Conservation (phyloP, 2,113 vertebrate genomes). For the Cyanoderma ruficeps region DNA sequence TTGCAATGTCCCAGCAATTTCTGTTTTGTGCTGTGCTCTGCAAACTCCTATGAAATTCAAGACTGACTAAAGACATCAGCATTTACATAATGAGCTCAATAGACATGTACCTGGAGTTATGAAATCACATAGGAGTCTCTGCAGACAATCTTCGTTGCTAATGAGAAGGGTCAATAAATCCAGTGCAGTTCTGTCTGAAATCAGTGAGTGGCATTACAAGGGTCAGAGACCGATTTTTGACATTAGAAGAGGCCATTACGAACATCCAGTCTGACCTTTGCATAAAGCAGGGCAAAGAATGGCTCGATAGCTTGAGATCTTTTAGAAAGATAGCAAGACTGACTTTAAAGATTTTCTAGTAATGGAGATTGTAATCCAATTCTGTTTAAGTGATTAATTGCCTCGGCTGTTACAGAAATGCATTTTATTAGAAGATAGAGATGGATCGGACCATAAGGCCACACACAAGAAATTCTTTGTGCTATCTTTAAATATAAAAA, state of each 20-base stretch:
- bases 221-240: slow-evolving; percentile 19
- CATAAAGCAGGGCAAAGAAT: slow-evolving; percentile 30
- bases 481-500: neutral
- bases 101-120: neutral
- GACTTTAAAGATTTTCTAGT: slow-evolving; percentile 53
- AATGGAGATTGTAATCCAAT: slow-evolving; percentile 55
- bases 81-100: neutral
- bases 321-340: slow-evolving; percentile 21
- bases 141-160: slow-evolving; percentile 9
- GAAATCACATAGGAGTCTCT: neutral
- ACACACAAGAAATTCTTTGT: neutral
- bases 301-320: slow-evolving; percentile 18
- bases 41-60: neutral
- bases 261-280: slow-evolving; percentile 52
- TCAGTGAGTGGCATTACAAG: slow-evolving; percentile 19
- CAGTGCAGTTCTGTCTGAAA: slow-evolving; percentile 1
- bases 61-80: neutral
- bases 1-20: neutral
- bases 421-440: slow-evolving; percentile 51
- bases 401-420: slow-evolving; percentile 36
- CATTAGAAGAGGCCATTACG: slow-evolving; percentile 15
- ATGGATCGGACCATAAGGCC: neutral
- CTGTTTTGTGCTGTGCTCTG: neutral
- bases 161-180: slow-evolving; percentile 19
- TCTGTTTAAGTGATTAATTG: slow-evolving; percentile 63